phyloP scores from a whole-genome alignment of 1,140 invertebrate species.

The Aphaenogaster ashmeadi region DNA sequence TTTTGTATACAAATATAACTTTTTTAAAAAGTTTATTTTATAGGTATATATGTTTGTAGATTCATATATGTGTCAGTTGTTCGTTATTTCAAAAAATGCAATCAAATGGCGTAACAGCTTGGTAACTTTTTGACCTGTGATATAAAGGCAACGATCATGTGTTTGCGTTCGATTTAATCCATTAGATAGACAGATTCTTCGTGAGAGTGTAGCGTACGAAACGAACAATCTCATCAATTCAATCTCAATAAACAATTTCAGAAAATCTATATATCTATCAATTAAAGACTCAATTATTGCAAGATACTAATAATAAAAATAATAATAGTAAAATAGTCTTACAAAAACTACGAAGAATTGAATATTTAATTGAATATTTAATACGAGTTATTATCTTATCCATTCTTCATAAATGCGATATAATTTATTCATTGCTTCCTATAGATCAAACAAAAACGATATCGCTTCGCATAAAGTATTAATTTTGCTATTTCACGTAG shows the following conservation, averaged over 20 bases:
- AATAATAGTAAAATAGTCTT: background rate
- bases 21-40: background rate
- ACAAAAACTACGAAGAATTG: background rate
- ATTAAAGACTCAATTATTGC: too few relatives aligned
- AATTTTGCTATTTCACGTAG: background rate
- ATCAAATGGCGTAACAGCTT: conserved; percentile 9
- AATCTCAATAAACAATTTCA: background rate
- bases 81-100: conserved; percentile 5
- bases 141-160: conserved; percentile 11
- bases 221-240: background rate
- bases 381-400: background rate
- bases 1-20: too few relatives aligned
- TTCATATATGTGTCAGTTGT: background rate
- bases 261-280: background rate
- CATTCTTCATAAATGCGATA: background rate
- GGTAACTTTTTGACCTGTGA: background rate
- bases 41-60: background rate
- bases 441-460: background rate
- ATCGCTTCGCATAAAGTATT: background rate
- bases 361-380: background rate
- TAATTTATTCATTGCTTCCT: background rate
- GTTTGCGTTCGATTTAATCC: background rate
- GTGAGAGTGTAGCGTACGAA: background rate
- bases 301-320: background rate
- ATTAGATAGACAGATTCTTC: background rate